Percentiles rank a stretch among this genome's conserved stretches.
Conservation (phyloP, 2,797 vertebrate genomes). For the Pseudopleuronectes americanus region DNA sequence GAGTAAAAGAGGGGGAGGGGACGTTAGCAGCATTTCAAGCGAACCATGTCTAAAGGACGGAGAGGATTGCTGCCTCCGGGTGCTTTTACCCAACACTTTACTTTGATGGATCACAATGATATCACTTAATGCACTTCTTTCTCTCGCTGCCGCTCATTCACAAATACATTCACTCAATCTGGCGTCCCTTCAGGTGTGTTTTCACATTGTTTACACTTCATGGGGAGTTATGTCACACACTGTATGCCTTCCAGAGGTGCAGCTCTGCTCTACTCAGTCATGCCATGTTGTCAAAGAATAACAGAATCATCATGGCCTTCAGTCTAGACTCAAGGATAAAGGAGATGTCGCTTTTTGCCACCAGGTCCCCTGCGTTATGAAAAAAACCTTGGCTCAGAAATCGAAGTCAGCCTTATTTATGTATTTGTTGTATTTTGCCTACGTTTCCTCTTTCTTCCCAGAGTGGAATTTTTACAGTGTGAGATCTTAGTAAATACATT, state of each 20-base stretch:
- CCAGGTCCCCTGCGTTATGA: background rate
- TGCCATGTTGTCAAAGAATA: constrained; percentile 28
- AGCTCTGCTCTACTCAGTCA: constrained; percentile 12
- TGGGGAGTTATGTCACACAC: constrained; percentile 43
- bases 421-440: background rate
- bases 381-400: background rate
- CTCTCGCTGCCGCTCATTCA: constrained; percentile 31
- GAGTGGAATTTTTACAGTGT: background rate
- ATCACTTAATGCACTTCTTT: constrained; percentile 54
- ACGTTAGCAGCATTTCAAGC: constrained; percentile 35
- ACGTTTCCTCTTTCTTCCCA: background rate
- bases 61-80: constrained; percentile 44
- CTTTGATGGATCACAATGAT: constrained; percentile 55
- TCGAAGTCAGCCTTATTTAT: background rate
- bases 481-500: background rate
- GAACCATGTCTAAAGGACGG: constrained; percentile 47
- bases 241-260: constrained; percentile 29
- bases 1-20: constrained; percentile 20
- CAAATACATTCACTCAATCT: constrained; percentile 19
- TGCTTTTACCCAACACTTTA: constrained; percentile 68
- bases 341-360: background rate
- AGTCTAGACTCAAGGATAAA: constrained; percentile 32
- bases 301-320: background rate
- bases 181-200: constrained; percentile 43
- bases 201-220: constrained; percentile 28